Conservation (phyloP, 2,113 vertebrate species). For the Ibidorhyncha struthersii region DNA sequence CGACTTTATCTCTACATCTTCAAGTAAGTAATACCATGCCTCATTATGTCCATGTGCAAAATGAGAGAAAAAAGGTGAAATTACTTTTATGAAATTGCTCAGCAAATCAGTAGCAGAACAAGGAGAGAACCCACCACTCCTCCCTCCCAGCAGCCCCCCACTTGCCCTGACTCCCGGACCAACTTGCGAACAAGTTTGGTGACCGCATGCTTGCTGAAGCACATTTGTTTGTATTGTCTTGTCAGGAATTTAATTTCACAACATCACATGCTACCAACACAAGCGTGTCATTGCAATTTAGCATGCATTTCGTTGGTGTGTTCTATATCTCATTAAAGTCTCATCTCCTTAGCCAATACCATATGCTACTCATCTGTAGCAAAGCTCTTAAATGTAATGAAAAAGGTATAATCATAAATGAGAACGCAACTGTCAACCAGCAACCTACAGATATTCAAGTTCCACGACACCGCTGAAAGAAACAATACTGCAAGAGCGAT, state of each 20-base stretch:
- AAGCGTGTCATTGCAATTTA: constrained; percentile 58
- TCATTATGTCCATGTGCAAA: background rate
- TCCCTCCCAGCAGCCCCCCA: background rate
- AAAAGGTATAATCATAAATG: background rate
- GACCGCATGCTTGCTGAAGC: background rate
- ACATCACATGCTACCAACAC: background rate
- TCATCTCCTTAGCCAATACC: constrained; percentile 46
- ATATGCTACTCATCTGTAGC: constrained; percentile 28
- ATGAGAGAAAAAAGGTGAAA: background rate
- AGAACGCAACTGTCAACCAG: background rate
- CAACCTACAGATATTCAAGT: background rate
- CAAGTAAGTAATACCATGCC: background rate
- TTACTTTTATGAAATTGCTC: background rate
- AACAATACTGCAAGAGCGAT: background rate
- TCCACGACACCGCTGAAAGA: background rate
- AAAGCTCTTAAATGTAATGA: constrained; percentile 53
- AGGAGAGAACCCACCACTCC: background rate
- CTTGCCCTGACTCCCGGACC: background rate
- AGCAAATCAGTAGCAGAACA: background rate
- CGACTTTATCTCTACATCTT: background rate
- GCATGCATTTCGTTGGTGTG: constrained; percentile 46
- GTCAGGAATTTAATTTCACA: constrained; percentile 52
- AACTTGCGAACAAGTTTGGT: background rate
- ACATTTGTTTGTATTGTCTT: constrained; percentile 29
- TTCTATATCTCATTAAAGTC: constrained; percentile 53